Base-by-base conservation (phyloP, 2,113 vertebrate genomes). In the Cyanoliseus patagonus region DNA sequence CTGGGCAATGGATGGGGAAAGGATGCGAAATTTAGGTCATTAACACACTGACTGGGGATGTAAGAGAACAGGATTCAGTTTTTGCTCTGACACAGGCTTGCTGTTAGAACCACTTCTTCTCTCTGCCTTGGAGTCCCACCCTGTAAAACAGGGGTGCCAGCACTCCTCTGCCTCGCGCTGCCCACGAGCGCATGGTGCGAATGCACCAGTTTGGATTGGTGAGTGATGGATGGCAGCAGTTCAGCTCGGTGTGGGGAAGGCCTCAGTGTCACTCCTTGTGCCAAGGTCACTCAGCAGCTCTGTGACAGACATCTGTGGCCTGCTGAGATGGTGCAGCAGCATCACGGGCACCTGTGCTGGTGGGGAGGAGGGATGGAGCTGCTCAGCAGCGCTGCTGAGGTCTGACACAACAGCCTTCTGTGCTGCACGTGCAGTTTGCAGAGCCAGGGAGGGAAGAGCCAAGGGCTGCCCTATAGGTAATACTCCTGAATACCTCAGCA, bases 1-100 rank as follows among this genome's bases (percentile, higher is more conserved):
- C 77, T 82, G 88, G 80, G 88, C 24, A 0, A 88, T 30, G 67
- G 82, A 91, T 86, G 52, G 88, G 92, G 47, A 81, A 86, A 62
- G 73, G 80, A 92, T 86, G 74, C 47, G 52, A 83, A 94, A 88
- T 94, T 95, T 88, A 96, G 92, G 86, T 96, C 90, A 88, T 96
- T 94, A 93, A 92, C 39, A 62, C 0, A 2, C 61, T 94, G 88
- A 88, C 68, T 82, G 86, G 88, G 89, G 88, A 82, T 67, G 64
- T 25, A 67, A 51, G 66, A 92, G 88, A 96, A 67, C 68, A n/a
- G 86, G 95, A 78, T 90, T 73, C 83, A 15, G n/a, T 41, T 90
- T 86, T 77, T 64, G 51, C 69, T 91, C 42, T 86, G 90, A 88
- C 92, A 89, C 73, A 62, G 90, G 77, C 86, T 1, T 46, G 69